Conservation (phyloP, 2,113 vertebrate species). For the mouse (Mus musculus) region DNA sequence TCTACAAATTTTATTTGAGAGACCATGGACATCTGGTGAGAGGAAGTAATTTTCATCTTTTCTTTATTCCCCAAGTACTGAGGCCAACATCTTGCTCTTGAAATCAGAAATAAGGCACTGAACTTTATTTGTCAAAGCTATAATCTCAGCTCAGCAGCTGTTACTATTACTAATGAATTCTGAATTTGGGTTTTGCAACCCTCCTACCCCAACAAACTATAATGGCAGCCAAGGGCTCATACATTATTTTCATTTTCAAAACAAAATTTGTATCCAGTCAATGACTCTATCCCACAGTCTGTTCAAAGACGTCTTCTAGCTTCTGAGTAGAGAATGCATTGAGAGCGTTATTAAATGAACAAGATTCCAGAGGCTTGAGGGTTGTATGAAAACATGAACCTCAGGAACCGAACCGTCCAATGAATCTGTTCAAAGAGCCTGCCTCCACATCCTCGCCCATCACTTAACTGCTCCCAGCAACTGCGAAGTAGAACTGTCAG, state of each 20-base stretch:
- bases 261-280: background rate
- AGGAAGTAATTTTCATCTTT: background rate
- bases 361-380: background rate
- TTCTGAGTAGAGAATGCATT: constrained; percentile 6
- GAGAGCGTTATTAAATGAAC: constrained; percentile 4
- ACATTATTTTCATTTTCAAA: background rate
- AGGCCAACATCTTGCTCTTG: background rate
- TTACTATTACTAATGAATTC: background rate
- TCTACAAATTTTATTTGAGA: background rate
- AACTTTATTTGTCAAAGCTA: constrained; percentile 26
- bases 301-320: background rate
- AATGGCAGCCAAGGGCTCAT: background rate
- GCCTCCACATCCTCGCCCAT: constrained; percentile 27
- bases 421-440: constrained; percentile 3
- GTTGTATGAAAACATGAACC: background rate
- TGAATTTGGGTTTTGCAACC: background rate
- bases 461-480: background rate
- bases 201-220: constrained; percentile 9
- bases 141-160: background rate
- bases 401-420: constrained; percentile 48
- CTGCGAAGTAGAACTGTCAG: constrained; percentile 42
- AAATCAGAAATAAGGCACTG: constrained; percentile 33
- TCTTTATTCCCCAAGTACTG: background rate
- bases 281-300: background rate
- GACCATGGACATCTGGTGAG: background rate